Evolutionary conservation across 2,888 invertebrate genomes (phyloP).

Genomic region (Cenopis cana): DNA sequence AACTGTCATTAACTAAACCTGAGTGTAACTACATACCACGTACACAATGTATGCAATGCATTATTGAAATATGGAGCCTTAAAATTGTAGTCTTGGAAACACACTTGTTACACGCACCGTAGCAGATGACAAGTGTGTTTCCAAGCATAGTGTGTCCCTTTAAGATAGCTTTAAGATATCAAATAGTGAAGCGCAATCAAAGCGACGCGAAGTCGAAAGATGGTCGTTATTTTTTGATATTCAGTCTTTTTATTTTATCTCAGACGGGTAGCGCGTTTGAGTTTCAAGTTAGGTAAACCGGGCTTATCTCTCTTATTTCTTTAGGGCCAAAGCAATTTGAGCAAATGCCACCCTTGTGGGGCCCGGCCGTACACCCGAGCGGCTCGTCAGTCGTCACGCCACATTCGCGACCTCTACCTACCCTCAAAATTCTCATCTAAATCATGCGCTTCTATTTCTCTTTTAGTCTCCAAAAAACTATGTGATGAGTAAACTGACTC

Average conservation of each 20-base stretch:
- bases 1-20: constrained; percentile 21
- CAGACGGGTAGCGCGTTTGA: constrained; percentile 11
- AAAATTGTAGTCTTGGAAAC: no score
- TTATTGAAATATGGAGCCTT: no score
- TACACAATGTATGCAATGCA: no score
- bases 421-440: constrained; percentile 55
- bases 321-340: constrained; percentile 66
- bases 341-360: constrained; percentile 59
- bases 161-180: no score
- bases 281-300: constrained; percentile 47
- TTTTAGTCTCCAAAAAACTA: constrained; percentile 48
- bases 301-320: constrained; percentile 66
- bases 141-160: no score
- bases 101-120: no score
- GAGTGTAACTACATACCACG: constrained; percentile 3
- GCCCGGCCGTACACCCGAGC: constrained; percentile 51
- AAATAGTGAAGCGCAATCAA: neutral
- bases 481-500: constrained; percentile 14
- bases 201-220: neutral
- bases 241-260: constrained; percentile 12
- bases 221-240: constrained; percentile 3
- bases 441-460: constrained; percentile 53
- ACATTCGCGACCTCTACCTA: constrained; percentile 57
- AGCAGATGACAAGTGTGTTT: no score
- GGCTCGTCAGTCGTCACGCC: constrained; percentile 58